A percentile compares a stretch with the other conserved stretches of the same genome.
These are phyloP conservation scores for Rallus limicola DNA, from an alignment of 2,113 vertebrate species.

Conservation along the genomic window DNA sequence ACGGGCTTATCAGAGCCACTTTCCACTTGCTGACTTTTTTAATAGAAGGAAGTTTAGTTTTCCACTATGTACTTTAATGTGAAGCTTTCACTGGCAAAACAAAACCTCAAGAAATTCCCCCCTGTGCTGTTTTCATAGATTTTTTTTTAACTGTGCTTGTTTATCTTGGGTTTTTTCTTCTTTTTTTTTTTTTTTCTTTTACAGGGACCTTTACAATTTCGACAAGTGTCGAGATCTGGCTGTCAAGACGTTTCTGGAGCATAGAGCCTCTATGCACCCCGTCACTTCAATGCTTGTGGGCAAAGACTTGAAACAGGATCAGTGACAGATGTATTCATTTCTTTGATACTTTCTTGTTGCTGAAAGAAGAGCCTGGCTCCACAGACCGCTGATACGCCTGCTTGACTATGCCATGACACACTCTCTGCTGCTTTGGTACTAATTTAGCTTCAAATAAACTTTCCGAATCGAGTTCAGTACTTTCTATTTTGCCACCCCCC, in stretches of 20 bases:
- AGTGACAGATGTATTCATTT: neutral
- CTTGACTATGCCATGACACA: neutral
- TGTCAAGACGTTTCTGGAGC: constrained; percentile 76
- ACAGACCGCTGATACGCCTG: neutral
- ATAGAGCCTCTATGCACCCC: constrained; percentile 84
- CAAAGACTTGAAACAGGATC: constrained; percentile 87
- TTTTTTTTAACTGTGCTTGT: neutral
- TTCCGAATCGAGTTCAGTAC: neutral
- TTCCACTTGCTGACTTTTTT: neutral
- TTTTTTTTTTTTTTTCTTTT: neutral
- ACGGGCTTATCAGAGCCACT: neutral
- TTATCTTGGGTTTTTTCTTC: too few species aligned
- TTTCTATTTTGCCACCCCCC: neutral
- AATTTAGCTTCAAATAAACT: constrained; percentile 9
- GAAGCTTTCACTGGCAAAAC: neutral
- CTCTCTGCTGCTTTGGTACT: constrained; percentile 5
- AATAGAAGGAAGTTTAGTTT: neutral
- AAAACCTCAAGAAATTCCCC: neutral
- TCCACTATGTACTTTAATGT: neutral
- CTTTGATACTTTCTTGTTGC: neutral
- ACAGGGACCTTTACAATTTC: constrained; percentile 89
- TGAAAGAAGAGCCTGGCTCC: neutral
- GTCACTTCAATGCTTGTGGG: constrained; percentile 87
- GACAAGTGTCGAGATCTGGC: constrained; percentile 83
- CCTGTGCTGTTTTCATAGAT: neutral